Evolutionary conservation across 2,888 invertebrate genomes (phyloP).

Genomic region (Caenorhabditis parvicauda): DNA sequence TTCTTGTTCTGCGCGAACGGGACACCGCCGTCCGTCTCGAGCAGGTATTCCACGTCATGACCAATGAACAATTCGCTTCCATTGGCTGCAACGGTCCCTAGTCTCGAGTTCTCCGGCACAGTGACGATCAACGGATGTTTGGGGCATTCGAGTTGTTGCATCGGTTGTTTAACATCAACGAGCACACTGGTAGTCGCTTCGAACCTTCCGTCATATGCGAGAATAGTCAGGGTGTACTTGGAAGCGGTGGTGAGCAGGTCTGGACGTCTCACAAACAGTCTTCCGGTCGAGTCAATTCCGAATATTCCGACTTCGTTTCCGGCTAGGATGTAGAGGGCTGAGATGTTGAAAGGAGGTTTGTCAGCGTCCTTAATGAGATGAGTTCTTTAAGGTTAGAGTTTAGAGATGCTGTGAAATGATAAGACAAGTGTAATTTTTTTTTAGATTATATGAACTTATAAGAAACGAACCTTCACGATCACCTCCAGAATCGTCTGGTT

Average conservation of each 20-base stretch:
- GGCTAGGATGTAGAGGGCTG: constrained; percentile 41
- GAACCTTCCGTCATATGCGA: constrained; percentile 46
- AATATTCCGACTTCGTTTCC: constrained; percentile 50
- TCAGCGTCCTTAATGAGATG: constrained; percentile 39
- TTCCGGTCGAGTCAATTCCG: constrained; percentile 25
- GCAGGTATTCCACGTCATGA: background rate
- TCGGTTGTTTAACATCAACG: background rate
- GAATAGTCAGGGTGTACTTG: constrained; percentile 25
- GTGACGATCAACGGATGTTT: background rate
- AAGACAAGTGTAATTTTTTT: too few species aligned
- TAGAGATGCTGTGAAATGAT: too few species aligned
- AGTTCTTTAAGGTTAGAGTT: background rate
- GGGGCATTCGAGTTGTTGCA: background rate
- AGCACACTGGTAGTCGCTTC: constrained; percentile 5
- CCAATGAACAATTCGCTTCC: constrained; percentile 1
- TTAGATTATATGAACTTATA: background rate
- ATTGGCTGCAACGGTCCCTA: constrained; percentile 10
- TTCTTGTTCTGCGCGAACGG: constrained; percentile 19
- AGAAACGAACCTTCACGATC: constrained; percentile 10
- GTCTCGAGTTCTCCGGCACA: constrained; percentile 13
- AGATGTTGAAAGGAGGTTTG: constrained; percentile 37
- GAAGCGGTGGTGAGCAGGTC: constrained; percentile 4
- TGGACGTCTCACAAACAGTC: constrained; percentile 12
- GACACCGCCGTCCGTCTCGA: constrained; percentile 1
- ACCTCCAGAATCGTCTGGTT: constrained; percentile 22